Evolutionary conservation across 2,113 vertebrate genomes (phyloP).

Genomic region (Crotalus horridus): DNA sequence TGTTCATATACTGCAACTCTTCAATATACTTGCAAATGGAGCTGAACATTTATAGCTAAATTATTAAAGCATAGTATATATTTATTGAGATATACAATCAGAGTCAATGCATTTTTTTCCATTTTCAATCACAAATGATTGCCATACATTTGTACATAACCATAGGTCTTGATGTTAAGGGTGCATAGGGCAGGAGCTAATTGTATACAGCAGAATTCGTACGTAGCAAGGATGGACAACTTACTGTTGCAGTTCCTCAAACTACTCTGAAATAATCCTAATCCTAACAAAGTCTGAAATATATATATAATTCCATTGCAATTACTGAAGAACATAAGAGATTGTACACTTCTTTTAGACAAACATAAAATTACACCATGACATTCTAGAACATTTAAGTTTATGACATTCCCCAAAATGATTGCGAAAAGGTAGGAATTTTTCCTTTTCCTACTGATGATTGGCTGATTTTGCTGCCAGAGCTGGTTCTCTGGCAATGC

Average conservation of each 20-base stretch:
- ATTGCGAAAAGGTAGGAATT: neutral
- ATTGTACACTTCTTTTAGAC: neutral
- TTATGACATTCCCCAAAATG: neutral
- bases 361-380: neutral
- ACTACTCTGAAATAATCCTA: neutral
- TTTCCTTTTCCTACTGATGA: neutral
- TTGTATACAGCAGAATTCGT: neutral
- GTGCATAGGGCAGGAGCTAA: neutral
- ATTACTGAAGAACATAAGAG: neutral
- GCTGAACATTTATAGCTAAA: slow-evolving; percentile 54
- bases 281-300: neutral
- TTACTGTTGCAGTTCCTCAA: neutral
- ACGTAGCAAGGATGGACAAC: too few relatives aligned
- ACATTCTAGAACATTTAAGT: neutral
- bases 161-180: slow-evolving; percentile 29
- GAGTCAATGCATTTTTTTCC: slow-evolving; percentile 41
- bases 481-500: neutral
- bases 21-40: slow-evolving; percentile 36
- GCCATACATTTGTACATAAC: slow-evolving; percentile 23
- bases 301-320: neutral
- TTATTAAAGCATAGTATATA: slow-evolving; percentile 61
- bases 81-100: slow-evolving; percentile 50
- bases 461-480: neutral
- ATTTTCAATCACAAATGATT: slow-evolving; percentile 25
- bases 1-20: slow-evolving; percentile 45